A percentile compares a stretch with the other conserved stretches of the same genome.
Conservation (phyloP, 1,140 invertebrate genomes). For the Ruditapes philippinarum region DNA sequence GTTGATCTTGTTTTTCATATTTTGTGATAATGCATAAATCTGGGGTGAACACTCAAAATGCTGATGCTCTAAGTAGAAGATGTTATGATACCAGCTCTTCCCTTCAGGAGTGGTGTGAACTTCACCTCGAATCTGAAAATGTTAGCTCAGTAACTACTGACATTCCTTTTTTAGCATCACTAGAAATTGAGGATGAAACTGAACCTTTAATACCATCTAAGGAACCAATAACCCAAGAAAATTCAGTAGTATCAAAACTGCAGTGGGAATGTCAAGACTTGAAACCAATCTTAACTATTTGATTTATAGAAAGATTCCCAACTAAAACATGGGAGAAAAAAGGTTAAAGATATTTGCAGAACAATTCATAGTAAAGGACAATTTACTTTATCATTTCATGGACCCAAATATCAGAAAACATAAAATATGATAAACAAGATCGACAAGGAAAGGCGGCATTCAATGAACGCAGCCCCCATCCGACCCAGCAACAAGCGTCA, state of each 20-base stretch:
- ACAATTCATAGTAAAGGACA: slow-evolving; percentile 59
- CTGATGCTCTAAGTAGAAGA: background rate
- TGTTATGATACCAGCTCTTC: background rate
- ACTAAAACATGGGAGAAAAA: background rate
- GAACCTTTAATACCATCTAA: background rate
- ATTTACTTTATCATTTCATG: slow-evolving; percentile 61
- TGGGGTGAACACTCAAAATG: background rate
- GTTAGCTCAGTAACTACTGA: background rate
- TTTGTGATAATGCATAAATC: background rate
- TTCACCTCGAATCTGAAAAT: no score
- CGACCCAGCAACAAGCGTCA: no score
- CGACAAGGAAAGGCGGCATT: no score
- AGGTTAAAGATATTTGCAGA: background rate
- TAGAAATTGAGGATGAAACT: background rate
- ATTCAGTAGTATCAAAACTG: background rate
- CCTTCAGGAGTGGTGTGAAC: no score
- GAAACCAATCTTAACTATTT: slow-evolving; percentile 1
- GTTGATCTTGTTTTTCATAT: no score
- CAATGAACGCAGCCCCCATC: no score
- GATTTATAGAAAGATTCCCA: background rate
- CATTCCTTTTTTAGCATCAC: background rate
- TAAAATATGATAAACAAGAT: no score
- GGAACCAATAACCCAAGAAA: background rate
- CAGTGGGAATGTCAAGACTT: slow-evolving; percentile 51
- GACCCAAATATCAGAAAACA: background rate